A percentile compares a stretch with the other conserved stretches of the same genome.
phyloP scores from a whole-genome alignment of 2,888 invertebrate species.

The Caenorhabditis drosophilae region DNA sequence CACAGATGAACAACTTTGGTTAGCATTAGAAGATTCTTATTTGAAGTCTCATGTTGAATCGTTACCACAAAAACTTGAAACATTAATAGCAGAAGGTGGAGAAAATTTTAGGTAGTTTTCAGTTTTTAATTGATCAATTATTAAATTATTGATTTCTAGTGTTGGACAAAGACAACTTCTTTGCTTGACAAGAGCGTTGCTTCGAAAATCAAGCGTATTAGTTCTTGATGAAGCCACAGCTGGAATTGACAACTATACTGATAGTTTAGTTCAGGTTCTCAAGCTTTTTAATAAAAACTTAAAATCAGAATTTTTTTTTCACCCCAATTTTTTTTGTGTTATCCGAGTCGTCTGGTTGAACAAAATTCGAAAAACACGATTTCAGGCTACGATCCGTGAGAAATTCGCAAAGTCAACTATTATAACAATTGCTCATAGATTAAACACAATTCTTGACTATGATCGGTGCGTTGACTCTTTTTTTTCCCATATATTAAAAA shows the following conservation, averaged over 20 bases:
- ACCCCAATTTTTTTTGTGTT: too few species aligned
- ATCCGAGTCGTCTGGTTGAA: too few species aligned
- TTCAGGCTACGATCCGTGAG: conserved; percentile 47
- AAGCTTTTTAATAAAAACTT: neutral
- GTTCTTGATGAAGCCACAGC: conserved; percentile 76
- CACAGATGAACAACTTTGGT: conserved; percentile 47
- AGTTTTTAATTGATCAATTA: neutral
- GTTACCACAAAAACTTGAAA: conserved; percentile 76
- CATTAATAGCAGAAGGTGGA: conserved; percentile 88
- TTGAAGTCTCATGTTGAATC: conserved; percentile 42
- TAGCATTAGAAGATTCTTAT: conserved; percentile 46
- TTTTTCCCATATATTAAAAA: neutral
- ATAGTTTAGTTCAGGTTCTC: conserved; percentile 73
- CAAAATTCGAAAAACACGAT: too few species aligned
- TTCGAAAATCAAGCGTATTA: conserved; percentile 70
- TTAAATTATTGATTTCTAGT: conserved; percentile 49
- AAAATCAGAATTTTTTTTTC: conserved; percentile 1
- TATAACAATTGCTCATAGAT: conserved; percentile 54
- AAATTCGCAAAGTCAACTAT: conserved; percentile 53
- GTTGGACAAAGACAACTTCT: conserved; percentile 73
- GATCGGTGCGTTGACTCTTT: conserved; percentile 10
- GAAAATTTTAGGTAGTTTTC: conserved; percentile 76
- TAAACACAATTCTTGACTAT: conserved; percentile 57
- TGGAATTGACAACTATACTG: conserved; percentile 73
- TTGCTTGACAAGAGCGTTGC: conserved; percentile 71